Evolutionary conservation across 2,113 vertebrate species (phyloP), one percentile per base, ranked within the genome.

Genomic region (Psilopsiagon aymara): DNA sequence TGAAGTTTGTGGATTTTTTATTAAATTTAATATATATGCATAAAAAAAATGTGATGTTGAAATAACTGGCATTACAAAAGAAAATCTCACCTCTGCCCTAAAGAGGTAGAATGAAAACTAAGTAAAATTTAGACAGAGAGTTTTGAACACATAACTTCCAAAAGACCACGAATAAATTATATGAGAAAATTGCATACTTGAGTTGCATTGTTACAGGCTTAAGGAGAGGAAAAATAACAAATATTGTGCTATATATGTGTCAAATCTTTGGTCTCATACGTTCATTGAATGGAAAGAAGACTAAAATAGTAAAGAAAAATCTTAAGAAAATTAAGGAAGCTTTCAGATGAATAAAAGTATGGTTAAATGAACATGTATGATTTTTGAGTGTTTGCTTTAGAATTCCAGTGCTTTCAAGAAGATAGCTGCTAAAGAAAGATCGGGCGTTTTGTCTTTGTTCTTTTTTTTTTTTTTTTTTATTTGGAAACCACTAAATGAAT

Each of bases 321-420:
- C 9, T 29, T 68, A 39, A 66, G 13, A 69, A 63, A 69, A 53
- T 19, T 43, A 31, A 53, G 4, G 31, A 59, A 73, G 8, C 2
- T 81, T 86, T 79, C 23, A 51, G 6, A 2, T 27, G 5, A 73
- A 73, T 44, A 49, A 44, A 80, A 76, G n/a, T 68, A 55, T 13
- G 2, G 68, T 12, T 80, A 39, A 71, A 68, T 66, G 27, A 75
- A 2, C 3, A 43, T 0, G 0, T n/a, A 31, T 10, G 4, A 25
- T 66, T 1, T 55, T 51, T 46, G 23, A 79, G 3, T 11, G 29
- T 29, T 60, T 13, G 9, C 25, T 4, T 62, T 53, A 69, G 49
- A 49, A 55, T 88, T 74, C 35, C 13, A 52, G 5, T 27, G 11
- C 13, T 5, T 82, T 85, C 28, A 69, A 53, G 29, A 5, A 79